phyloP scores from a whole-genome alignment of 2,113 vertebrate genomes.

The Malurus elegans region DNA sequence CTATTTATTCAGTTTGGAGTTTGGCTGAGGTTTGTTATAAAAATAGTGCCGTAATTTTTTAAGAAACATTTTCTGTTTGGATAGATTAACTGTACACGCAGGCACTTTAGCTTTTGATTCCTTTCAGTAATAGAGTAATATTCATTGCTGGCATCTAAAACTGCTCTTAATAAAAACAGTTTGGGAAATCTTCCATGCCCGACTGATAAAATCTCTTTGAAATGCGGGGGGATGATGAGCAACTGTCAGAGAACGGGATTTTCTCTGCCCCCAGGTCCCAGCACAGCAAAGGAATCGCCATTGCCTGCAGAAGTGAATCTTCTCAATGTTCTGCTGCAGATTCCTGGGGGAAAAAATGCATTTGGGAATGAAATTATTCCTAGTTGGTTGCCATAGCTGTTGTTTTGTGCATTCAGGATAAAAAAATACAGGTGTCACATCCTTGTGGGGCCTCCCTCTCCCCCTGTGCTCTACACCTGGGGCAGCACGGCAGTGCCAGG shows the following conservation, averaged over 20 bases:
- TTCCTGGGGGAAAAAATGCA: background rate
- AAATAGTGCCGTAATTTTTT: constrained; percentile 60
- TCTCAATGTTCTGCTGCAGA: background rate
- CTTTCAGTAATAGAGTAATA: constrained; percentile 52
- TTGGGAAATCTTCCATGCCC: constrained; percentile 17
- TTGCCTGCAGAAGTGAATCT: background rate
- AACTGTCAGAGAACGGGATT: background rate
- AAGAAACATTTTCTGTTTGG: constrained; percentile 69
- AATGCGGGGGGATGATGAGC: background rate
- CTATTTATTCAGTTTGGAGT: constrained; percentile 53
- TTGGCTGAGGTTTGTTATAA: constrained; percentile 62
- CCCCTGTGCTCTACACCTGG: accelerated
- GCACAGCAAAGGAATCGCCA: accelerated
- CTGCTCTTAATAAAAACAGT: constrained; percentile 6
- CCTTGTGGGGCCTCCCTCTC: background rate
- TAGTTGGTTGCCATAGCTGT: no score
- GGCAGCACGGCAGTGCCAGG: background rate
- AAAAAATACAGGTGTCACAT: accelerated
- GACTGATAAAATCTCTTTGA: constrained; percentile 30
- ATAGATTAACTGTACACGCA: constrained; percentile 67
- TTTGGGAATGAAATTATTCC: background rate
- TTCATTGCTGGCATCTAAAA: constrained; percentile 43
- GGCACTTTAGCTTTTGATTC: constrained; percentile 68
- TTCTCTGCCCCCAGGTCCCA: background rate
- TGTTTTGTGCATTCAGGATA: accelerated